phyloP scores from a whole-genome alignment of 1,140 invertebrate genomes.

The Artemia franciscana region DNA sequence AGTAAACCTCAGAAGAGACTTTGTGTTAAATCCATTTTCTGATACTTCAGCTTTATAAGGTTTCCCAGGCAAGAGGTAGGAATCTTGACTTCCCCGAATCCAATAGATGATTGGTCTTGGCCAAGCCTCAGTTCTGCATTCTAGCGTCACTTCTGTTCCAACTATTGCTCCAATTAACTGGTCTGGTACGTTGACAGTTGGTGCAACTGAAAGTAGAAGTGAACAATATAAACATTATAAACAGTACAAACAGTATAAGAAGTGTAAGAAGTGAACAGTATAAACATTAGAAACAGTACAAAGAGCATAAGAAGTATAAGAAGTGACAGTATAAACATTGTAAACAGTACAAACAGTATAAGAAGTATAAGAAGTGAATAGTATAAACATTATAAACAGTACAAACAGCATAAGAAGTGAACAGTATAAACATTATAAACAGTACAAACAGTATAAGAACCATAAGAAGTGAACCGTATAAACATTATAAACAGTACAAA shows the following conservation, averaged over 20 bases:
- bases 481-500: no score
- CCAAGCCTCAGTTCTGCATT: slow-evolving; percentile 75
- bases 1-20: slow-evolving; percentile 60
- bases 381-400: no score
- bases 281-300: neutral
- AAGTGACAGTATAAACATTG: no score
- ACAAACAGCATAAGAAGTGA: no score
- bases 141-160: slow-evolving; percentile 67
- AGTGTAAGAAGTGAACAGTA: neutral
- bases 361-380: no score
- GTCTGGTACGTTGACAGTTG: slow-evolving; percentile 70
- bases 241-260: neutral
- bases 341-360: no score
- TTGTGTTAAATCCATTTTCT: slow-evolving; percentile 56
- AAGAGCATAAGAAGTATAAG: neutral
- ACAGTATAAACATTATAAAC: no score
- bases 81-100: slow-evolving; percentile 40
- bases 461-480: no score
- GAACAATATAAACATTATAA: neutral
- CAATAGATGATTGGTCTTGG: slow-evolving; percentile 77
- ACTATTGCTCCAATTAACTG: slow-evolving; percentile 66
- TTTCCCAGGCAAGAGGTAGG: slow-evolving; percentile 55
- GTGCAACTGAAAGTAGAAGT: slow-evolving; percentile 38
- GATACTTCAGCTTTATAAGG: slow-evolving; percentile 35
- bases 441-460: no score